Evolutionary conservation across 2,113 vertebrate genomes (phyloP).

Genomic region (Lipotes vexillifer): DNA sequence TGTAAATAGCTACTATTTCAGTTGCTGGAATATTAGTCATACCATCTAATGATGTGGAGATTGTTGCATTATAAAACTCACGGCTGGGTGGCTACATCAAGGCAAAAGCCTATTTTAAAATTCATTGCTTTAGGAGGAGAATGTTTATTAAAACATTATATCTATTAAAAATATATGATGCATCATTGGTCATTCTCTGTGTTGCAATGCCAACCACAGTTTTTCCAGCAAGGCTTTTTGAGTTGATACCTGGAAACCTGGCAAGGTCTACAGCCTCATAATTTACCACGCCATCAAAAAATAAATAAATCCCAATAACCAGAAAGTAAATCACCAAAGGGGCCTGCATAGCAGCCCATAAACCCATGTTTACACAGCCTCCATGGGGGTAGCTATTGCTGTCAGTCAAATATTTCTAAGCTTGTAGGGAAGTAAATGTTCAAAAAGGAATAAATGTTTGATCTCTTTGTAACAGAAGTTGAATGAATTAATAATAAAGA

Average conservation of each 20-base stretch:
- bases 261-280: conserved; percentile 73
- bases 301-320: conserved; percentile 71
- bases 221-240: conserved; percentile 76
- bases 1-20: conserved; percentile 71
- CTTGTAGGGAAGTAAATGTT: conserved; percentile 26
- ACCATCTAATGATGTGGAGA: conserved; percentile 85
- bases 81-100: conserved; percentile 88
- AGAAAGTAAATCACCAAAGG: conserved; percentile 72
- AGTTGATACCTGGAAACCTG: conserved; percentile 78
- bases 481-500: conserved; percentile 76
- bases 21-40: conserved; percentile 75
- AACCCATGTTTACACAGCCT: conserved; percentile 58
- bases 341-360: conserved; percentile 42
- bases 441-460: conserved; percentile 67
- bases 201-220: conserved; percentile 80
- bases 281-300: conserved; percentile 73
- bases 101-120: conserved; percentile 85
- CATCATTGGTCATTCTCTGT: conserved; percentile 84
- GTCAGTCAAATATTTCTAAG: conserved; percentile 63
- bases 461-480: conserved; percentile 76
- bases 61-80: conserved; percentile 86
- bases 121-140: conserved; percentile 80
- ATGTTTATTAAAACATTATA: conserved; percentile 87
- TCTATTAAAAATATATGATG: conserved; percentile 87
- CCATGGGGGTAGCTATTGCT: conserved; percentile 42